Conservation (phyloP, 2,888 invertebrate species). For the Tetragonisca angustula region DNA sequence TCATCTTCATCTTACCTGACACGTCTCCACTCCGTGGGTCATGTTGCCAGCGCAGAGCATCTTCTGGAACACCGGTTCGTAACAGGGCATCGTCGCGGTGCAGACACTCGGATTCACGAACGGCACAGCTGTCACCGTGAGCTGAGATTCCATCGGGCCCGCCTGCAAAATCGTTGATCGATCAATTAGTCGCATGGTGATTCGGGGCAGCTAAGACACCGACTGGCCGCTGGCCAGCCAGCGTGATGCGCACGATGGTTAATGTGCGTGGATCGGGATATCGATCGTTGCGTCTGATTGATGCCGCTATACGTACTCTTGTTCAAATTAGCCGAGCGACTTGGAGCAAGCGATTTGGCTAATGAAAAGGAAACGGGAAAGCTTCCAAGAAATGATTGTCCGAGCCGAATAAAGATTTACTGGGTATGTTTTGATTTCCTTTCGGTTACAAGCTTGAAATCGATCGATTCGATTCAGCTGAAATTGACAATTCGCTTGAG, state of each 20-base stretch:
- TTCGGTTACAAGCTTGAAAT: neutral
- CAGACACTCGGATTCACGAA: conserved; percentile 63
- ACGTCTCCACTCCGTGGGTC: conserved; percentile 86
- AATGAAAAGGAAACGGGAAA: too few relatives aligned
- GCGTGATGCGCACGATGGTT: neutral
- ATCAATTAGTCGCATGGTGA: neutral
- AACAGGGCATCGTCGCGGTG: conserved; percentile 60
- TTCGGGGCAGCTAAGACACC: neutral
- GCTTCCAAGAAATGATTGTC: too few relatives aligned
- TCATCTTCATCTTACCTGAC: conserved; percentile 84
- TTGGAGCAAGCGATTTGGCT: too few relatives aligned
- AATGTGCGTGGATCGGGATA: neutral
- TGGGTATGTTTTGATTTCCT: too few relatives aligned
- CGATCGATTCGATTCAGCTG: neutral
- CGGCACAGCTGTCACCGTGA: conserved; percentile 53
- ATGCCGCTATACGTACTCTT: neutral
- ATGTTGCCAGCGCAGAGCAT: conserved; percentile 88
- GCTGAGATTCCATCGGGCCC: conserved; percentile 22
- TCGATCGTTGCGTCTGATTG: neutral
- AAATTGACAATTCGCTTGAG: neutral
- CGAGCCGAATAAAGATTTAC: too few relatives aligned
- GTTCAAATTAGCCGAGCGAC: neutral
- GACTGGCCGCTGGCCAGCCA: neutral
- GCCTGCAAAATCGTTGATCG: conserved; percentile 34
- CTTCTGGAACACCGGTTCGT: conserved; percentile 84